These are phyloP conservation scores for Penaeus indicus DNA, from an alignment of 1,140 invertebrate genomes.

Conservation along the genomic window DNA sequence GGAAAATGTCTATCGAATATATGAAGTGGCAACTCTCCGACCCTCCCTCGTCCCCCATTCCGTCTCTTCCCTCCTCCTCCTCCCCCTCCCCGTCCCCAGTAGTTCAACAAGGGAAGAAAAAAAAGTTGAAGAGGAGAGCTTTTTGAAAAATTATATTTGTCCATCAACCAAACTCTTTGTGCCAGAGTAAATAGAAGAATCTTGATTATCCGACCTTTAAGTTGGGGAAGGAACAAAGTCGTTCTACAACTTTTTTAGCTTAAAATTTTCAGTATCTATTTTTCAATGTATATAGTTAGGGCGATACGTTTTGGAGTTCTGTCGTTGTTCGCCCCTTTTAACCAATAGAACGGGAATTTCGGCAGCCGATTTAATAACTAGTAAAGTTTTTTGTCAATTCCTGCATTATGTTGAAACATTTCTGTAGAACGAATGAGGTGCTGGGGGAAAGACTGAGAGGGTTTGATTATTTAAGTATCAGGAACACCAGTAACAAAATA, in stretches of 20 bases:
- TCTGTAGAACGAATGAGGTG: no score
- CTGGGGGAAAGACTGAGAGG: no score
- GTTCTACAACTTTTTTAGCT: neutral
- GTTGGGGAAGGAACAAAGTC: slow-evolving; percentile 2
- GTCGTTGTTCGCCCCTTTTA: neutral
- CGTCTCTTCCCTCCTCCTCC: neutral
- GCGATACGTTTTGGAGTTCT: neutral
- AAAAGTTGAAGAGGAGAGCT: neutral
- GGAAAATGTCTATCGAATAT: neutral
- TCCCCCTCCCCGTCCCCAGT: neutral
- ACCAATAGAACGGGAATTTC: neutral
- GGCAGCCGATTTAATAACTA: no score
- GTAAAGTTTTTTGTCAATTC: no score
- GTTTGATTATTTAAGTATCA: no score
- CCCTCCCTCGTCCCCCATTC: neutral
- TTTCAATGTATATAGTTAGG: neutral
- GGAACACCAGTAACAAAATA: no score
- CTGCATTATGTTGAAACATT: no score
- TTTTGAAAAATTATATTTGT: slow-evolving; percentile 21
- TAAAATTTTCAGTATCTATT: neutral
- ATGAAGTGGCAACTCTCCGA: neutral
- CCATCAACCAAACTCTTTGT: slow-evolving; percentile 25
- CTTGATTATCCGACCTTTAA: neutral
- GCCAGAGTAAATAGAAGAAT: neutral
- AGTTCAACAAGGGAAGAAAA: neutral